A percentile compares a stretch with the other conserved stretches of the same genome.
phyloP scores from a whole-genome alignment of 1,140 invertebrate genomes.

The Drosophila jambulina region DNA sequence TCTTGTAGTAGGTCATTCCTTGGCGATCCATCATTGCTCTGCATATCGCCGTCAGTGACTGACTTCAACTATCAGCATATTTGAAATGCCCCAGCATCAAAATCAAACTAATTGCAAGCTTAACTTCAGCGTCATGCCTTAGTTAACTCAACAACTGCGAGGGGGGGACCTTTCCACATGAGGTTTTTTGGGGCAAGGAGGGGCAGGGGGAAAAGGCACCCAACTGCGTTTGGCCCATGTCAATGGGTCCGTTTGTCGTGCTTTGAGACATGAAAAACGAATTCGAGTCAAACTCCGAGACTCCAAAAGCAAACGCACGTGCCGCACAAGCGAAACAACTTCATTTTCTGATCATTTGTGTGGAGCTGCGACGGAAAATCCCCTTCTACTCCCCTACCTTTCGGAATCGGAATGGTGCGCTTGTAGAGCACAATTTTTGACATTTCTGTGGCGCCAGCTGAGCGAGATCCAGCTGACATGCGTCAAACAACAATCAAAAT shows the following conservation, averaged over 20 bases:
- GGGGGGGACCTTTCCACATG: constrained; percentile 44
- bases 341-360: constrained; percentile 75
- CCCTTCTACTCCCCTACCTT: neutral
- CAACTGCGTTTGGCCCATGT: constrained; percentile 61
- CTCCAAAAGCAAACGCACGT: constrained; percentile 78
- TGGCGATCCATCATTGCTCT: constrained; percentile 41
- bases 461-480: constrained; percentile 74
- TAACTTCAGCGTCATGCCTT: constrained; percentile 56
- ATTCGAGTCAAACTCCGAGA: constrained; percentile 43
- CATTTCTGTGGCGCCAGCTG: constrained; percentile 79
- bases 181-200: neutral
- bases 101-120: constrained; percentile 60
- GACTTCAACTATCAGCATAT: constrained; percentile 53
- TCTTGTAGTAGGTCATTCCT: constrained; percentile 14
- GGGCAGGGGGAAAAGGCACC: constrained; percentile 31
- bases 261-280: constrained; percentile 52
- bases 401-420: constrained; percentile 4
- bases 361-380: constrained; percentile 38
- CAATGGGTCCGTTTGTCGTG: constrained; percentile 59
- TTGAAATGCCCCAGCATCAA: constrained; percentile 55
- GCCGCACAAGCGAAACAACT: constrained; percentile 81
- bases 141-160: constrained; percentile 45
- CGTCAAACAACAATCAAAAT: constrained; percentile 83
- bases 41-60: constrained; percentile 23
- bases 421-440: constrained; percentile 81